Percentiles rank a stretch among this genome's conserved stretches.
These are phyloP conservation scores for Patella depressa DNA, from an alignment of 2,888 invertebrate species.

Conservation along the genomic window DNA sequence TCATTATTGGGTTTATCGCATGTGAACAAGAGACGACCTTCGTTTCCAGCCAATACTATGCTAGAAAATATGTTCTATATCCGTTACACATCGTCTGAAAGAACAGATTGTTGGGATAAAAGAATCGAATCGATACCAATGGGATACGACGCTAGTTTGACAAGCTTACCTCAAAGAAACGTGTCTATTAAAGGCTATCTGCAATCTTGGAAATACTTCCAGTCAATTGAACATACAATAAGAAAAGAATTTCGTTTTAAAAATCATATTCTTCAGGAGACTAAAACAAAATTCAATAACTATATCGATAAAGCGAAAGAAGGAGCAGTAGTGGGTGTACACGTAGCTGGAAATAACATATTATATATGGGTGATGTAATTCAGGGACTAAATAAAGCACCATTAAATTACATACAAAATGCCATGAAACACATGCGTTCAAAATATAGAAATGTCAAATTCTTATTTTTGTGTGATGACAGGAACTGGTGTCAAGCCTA, in stretches of 20 bases:
- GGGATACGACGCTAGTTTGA: conserved; percentile 23
- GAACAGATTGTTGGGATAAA: background rate
- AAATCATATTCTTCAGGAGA: background rate
- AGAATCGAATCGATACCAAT: conserved; percentile 19
- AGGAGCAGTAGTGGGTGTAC: conserved; percentile 22
- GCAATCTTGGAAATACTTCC: conserved; percentile 30
- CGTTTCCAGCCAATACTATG: background rate
- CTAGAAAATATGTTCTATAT: conserved; percentile 4
- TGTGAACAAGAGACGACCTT: conserved; percentile 21
- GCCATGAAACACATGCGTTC: conserved; percentile 27
- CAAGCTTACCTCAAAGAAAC: conserved; percentile 17
- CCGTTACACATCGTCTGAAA: background rate
- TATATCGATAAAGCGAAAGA: background rate
- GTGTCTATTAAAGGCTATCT: conserved; percentile 22
- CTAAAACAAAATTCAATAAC: background rate
- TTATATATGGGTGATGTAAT: background rate
- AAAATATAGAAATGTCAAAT: conserved; percentile 17
- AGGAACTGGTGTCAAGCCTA: conserved; percentile 25
- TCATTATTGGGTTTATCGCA: conserved; percentile 27
- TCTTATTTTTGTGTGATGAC: conserved; percentile 29
- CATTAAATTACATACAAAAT: conserved; percentile 23
- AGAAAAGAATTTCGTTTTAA: conserved; percentile 18
- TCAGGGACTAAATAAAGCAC: conserved; percentile 22
- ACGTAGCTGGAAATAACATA: conserved; percentile 29
- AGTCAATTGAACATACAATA: conserved; percentile 6